phyloP scores from a whole-genome alignment of 2,113 vertebrate species.

The Pao palembangensis region DNA sequence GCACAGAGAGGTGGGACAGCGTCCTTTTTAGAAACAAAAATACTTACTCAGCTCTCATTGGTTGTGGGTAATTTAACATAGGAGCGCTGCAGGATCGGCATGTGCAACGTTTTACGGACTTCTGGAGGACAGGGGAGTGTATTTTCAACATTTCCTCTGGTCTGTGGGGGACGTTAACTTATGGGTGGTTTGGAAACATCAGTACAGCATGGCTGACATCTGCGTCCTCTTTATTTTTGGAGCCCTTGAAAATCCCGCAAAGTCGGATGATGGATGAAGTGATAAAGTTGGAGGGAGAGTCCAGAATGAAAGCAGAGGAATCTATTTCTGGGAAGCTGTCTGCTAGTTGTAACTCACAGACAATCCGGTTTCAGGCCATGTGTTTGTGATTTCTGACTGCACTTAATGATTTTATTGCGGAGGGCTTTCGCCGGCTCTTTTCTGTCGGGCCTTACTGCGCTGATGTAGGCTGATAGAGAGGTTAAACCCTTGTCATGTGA shows the following conservation, averaged over 20 bases:
- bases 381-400: conserved; percentile 43
- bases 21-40: conserved; percentile 39
- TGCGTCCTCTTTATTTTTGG: conserved; percentile 68
- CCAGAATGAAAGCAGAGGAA: conserved; percentile 57
- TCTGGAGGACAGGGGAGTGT: conserved; percentile 29
- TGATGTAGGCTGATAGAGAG: conserved; percentile 43
- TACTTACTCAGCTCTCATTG: conserved; percentile 27
- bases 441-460: conserved; percentile 5
- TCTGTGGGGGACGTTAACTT: conserved; percentile 64
- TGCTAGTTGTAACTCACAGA: conserved; percentile 47
- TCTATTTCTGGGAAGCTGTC: conserved; percentile 53
- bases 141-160: conserved; percentile 47
- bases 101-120: conserved; percentile 34
- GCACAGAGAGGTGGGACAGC: conserved; percentile 16
- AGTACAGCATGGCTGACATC: conserved; percentile 62
- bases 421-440: background rate
- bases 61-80: conserved; percentile 51
- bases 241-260: conserved; percentile 63
- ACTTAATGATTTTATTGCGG: conserved; percentile 41
- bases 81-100: conserved; percentile 5
- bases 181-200: conserved; percentile 63
- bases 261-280: conserved; percentile 68
- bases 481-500: conserved; percentile 57
- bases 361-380: conserved; percentile 36
- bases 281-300: conserved; percentile 59